Conservation (phyloP, 2,888 invertebrate species). For the Cremastinae sp. region DNA sequence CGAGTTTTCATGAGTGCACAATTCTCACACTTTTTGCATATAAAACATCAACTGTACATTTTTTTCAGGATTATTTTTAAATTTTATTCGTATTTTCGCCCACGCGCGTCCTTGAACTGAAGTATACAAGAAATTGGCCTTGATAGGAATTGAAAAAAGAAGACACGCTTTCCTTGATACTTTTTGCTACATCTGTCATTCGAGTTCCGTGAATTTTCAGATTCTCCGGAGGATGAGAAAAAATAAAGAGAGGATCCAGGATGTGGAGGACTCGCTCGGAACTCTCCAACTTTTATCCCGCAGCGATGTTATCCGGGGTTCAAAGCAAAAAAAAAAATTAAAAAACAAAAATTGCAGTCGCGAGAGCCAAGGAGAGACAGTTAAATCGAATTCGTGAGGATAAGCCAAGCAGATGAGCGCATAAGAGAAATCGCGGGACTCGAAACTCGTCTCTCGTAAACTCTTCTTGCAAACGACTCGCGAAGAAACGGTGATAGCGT, state of each 20-base stretch:
- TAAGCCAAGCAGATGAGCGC: conserved; percentile 5
- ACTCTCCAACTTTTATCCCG: neutral
- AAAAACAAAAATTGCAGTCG: conserved; percentile 31
- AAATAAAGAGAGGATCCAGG: neutral
- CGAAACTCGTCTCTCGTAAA: conserved; percentile 46
- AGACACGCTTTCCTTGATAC: neutral
- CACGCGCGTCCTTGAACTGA: too few species aligned
- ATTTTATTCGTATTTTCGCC: neutral
- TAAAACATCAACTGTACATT: neutral
- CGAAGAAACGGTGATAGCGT: conserved; percentile 22
- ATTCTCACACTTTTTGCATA: neutral
- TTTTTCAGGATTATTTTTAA: neutral
- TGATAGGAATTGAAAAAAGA: neutral
- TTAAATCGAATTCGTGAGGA: conserved; percentile 33
- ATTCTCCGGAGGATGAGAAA: neutral
- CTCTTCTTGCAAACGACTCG: conserved; percentile 23
- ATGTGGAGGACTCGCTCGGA: neutral
- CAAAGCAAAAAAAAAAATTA: neutral
- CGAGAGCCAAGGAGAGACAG: conserved; percentile 14
- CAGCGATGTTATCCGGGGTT: neutral
- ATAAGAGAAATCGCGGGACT: conserved; percentile 26
- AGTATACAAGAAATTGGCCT: neutral
- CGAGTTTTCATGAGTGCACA: conserved; percentile 21
- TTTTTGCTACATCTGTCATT: neutral
- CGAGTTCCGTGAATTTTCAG: neutral